A percentile compares a stretch with the other conserved stretches of the same genome.
These are phyloP conservation scores for Cinclus mexicanus DNA, from an alignment of 2,113 vertebrate genomes.

Conservation along the genomic window DNA sequence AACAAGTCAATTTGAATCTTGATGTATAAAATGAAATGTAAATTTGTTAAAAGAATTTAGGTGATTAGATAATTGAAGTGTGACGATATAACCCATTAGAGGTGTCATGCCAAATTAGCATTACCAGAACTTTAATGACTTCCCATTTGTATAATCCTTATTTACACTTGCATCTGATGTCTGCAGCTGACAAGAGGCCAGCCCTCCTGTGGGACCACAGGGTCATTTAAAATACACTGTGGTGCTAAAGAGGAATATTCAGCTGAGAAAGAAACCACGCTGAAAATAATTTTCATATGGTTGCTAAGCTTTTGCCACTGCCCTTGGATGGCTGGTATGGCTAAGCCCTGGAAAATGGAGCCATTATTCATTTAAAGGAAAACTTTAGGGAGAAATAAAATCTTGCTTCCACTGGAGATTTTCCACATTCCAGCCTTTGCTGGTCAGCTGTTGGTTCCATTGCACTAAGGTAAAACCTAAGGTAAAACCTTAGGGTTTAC, in stretches of 20 bases:
- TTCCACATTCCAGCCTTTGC: not conserved
- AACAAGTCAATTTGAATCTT: slow-evolving; percentile 1
- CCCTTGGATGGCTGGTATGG: not conserved
- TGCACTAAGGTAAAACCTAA: not conserved
- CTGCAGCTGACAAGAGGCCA: not conserved
- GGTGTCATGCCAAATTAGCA: slow-evolving; percentile 82
- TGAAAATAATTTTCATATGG: not conserved
- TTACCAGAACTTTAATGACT: slow-evolving; percentile 81
- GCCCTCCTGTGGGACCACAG: not conserved
- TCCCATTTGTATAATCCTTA: slow-evolving; percentile 81
- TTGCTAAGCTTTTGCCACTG: not conserved
- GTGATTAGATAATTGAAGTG: slow-evolving; percentile 79
- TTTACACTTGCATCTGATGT: slow-evolving; percentile 76
- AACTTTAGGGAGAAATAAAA: not conserved
- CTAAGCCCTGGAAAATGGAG: not conserved
- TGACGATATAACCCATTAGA: slow-evolving; percentile 81
- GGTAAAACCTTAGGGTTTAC: not conserved
- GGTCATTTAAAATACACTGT: not conserved
- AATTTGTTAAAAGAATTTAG: slow-evolving; percentile 66
- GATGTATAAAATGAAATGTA: slow-evolving; percentile 39
- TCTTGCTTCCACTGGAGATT: not conserved
- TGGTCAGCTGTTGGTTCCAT: not conserved
- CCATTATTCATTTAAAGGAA: not conserved
- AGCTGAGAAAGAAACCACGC: not conserved
- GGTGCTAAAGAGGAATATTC: not conserved